These are phyloP conservation scores for Eulemur mongoz DNA, from an alignment of 2,797 vertebrate species.

Conservation along the genomic window DNA sequence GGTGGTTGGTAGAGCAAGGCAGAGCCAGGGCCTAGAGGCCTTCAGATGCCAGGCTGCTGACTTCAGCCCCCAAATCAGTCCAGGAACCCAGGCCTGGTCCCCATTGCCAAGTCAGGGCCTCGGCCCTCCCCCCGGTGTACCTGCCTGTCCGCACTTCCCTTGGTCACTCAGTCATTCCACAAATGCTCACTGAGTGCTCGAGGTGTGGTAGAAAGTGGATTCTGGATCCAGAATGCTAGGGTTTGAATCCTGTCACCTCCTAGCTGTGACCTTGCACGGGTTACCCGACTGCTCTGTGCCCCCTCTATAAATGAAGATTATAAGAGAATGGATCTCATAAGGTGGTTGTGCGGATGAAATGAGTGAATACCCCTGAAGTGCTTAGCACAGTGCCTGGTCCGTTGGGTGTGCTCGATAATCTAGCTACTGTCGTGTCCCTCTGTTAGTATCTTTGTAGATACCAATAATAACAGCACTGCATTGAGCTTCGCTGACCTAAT, in stretches of 20 bases:
- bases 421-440: neutral
- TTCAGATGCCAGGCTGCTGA: neutral
- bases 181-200: fast-evolving
- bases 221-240: neutral
- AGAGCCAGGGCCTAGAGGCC: neutral
- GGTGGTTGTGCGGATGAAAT: neutral
- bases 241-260: neutral
- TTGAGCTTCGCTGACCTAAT: neutral
- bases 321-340: neutral
- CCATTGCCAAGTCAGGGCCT: neutral
- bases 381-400: neutral
- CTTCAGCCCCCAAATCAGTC: neutral
- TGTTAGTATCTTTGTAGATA: neutral
- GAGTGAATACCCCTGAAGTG: neutral
- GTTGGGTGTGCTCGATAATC: neutral
- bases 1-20: neutral
- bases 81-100: neutral
- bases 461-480: neutral
- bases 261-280: neutral
- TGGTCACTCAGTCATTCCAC: fast-evolving
- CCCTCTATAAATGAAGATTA: neutral
- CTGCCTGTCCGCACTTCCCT: neutral
- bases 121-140: fast-evolving
- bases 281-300: neutral
- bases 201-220: neutral